Evolutionary conservation across 1,140 invertebrate species (phyloP).

Genomic region (Megathymus violae): DNA sequence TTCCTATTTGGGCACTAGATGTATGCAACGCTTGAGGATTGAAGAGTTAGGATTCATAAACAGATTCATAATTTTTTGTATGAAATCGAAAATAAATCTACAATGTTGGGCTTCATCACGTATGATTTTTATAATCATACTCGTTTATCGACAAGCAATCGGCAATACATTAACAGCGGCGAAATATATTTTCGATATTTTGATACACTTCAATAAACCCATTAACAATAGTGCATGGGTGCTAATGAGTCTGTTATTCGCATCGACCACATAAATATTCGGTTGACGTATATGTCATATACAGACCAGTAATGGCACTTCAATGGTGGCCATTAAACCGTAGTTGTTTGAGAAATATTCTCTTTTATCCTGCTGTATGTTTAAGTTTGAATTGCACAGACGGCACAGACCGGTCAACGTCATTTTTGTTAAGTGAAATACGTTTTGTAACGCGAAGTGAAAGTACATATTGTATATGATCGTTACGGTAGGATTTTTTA

Average conservation of each 20-base stretch:
- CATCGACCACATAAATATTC: constrained; percentile 18
- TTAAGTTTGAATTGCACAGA: not conserved
- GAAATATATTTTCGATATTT: constrained; percentile 24
- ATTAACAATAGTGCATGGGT: constrained; percentile 25
- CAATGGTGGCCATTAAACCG: not conserved
- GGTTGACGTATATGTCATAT: constrained; percentile 22
- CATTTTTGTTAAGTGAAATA: constrained; percentile 24
- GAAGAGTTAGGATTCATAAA: too few species aligned
- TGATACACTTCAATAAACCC: constrained; percentile 21
- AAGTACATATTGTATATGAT: constrained; percentile 37
- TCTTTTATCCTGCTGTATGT: constrained; percentile 6
- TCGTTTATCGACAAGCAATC: constrained; percentile 14
- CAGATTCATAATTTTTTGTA: too few species aligned
- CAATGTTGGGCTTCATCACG: too few species aligned
- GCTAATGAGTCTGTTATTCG: constrained; percentile 27
- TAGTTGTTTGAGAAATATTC: constrained; percentile 7
- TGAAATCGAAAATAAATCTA: too few species aligned
- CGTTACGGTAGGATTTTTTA: constrained; percentile 26
- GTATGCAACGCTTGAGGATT: too few species aligned
- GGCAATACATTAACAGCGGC: constrained; percentile 14
- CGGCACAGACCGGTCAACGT: not conserved
- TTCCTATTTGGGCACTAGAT: too few species aligned
- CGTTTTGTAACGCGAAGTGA: constrained; percentile 41
- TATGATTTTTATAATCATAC: not conserved
- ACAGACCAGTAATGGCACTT: constrained; percentile 13